phyloP scores from a whole-genome alignment of 2,797 vertebrate species.

The Parauchenoglanis ngamensis region DNA sequence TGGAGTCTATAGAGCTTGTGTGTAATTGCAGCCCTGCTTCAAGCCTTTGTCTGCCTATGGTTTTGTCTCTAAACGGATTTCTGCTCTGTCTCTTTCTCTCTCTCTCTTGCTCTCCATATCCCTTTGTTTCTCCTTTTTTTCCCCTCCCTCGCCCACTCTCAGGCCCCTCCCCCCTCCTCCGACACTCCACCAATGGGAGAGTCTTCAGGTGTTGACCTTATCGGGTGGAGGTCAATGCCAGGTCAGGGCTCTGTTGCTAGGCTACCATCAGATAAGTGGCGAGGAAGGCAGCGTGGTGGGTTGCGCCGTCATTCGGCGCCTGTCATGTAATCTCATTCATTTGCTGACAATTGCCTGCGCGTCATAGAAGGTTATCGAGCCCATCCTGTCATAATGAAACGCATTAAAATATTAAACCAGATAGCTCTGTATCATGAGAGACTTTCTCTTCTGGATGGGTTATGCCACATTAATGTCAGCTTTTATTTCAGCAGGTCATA shows the following conservation, averaged over 20 bases:
- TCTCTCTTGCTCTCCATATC: slow-evolving; percentile 55
- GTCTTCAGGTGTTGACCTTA: slow-evolving; percentile 86
- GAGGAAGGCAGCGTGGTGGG: slow-evolving; percentile 69
- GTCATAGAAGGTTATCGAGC: slow-evolving; percentile 81
- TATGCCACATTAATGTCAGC: not conserved
- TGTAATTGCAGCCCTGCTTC: slow-evolving; percentile 47
- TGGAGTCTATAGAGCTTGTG: slow-evolving; percentile 13
- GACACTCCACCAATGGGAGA: slow-evolving; percentile 77
- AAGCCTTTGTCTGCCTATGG: slow-evolving; percentile 61
- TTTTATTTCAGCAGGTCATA: not conserved
- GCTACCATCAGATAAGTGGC: slow-evolving; percentile 84
- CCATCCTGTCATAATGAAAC: slow-evolving; percentile 81
- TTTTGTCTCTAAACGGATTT: slow-evolving; percentile 55
- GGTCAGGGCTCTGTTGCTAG: slow-evolving; percentile 85
- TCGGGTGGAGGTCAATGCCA: slow-evolving; percentile 82
- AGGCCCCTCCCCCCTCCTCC: slow-evolving; percentile 70
- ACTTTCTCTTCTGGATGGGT: slow-evolving; percentile 60
- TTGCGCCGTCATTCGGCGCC: slow-evolving; percentile 77
- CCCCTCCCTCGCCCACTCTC: slow-evolving; percentile 55
- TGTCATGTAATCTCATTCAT: slow-evolving; percentile 85
- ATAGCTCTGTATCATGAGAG: slow-evolving; percentile 64
- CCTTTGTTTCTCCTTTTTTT: slow-evolving; percentile 47
- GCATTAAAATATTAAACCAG: slow-evolving; percentile 83
- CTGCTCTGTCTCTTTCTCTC: slow-evolving; percentile 40
- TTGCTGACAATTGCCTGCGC: slow-evolving; percentile 80